Evolutionary conservation across 2,113 vertebrate species (phyloP), one percentile per base, ranked within the genome.

Genomic region (Gobius niger): DNA sequence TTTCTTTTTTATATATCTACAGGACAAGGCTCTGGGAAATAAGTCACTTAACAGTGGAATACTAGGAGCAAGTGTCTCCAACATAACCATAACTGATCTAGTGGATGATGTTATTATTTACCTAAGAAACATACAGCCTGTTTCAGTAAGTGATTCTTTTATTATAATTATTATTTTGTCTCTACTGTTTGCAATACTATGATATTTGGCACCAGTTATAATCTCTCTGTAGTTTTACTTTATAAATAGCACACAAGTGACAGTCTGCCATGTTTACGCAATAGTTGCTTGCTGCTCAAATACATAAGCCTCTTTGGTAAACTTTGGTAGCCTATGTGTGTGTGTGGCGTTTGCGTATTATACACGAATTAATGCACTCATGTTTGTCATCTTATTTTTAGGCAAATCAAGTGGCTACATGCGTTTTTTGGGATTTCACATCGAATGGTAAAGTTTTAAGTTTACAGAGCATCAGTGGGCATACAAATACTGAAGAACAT

Each of bases 401-500:
- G 96, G 87, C 70, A 44, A 93, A 94, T 84, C 85, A 74, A 76
- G 81, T 75, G 53, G 81, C 92, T 40, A 82, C 57, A 13, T 98
- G 96, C 86, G 95, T 92, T 52, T 96, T 95, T 90, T 99, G 97
- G 97, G 92, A 98, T 88, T 94, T 95, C 0, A 70, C 44, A 70
- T 86, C 86, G 70, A 98, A 97, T 59, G 73, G 97, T 98, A 91
- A 85, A 92, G 92, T 72, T 15, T 68, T 6, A 7, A 50, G 1
- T 14, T 15, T 6, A 9, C 24, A 34, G 4, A 42, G 57, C 1
- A 10, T 47, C 7, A 40, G 8, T 42, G 11, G 7, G 7, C 6
- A 16, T 63, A 16, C 3, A 47, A 11, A 62, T 9, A 11, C 51
- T 9, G 9, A 8, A 41, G 14, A 42, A 15, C 15, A 63, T 47